Evolutionary conservation across 2,113 vertebrate species (phyloP).

Genomic region (Urocitellus parryii): DNA sequence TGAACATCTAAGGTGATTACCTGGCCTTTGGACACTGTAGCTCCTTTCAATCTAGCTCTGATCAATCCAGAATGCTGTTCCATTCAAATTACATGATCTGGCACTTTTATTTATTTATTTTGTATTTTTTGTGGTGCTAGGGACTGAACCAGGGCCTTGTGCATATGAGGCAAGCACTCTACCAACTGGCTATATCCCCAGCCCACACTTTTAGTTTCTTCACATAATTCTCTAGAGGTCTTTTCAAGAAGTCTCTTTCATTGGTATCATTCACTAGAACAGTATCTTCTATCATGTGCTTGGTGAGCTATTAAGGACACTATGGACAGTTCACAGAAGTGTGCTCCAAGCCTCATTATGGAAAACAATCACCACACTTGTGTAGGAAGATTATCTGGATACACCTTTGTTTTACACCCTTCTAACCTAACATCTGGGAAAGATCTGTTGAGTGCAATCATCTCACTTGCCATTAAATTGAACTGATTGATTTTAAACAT

Average conservation of each 20-base stretch:
- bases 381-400: slow-evolving; percentile 94
- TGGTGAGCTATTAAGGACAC: slow-evolving; percentile 96
- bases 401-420: slow-evolving; percentile 98
- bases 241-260: slow-evolving; percentile 98
- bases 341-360: slow-evolving; percentile 99
- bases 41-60: slow-evolving; percentile 96
- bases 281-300: slow-evolving; percentile 95
- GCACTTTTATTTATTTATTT: slow-evolving; percentile 81
- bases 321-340: slow-evolving; percentile 95
- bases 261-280: slow-evolving; percentile 97
- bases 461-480: slow-evolving; percentile 98
- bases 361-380: slow-evolving; percentile 97
- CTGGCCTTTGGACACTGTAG: slow-evolving; percentile 96
- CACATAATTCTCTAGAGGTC: slow-evolving; percentile 94
- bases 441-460: slow-evolving; percentile 97
- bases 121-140: no score
- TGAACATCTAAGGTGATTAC: slow-evolving; percentile 98
- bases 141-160: no score
- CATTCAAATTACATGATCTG: slow-evolving; percentile 96
- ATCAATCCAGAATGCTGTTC: slow-evolving; percentile 97
- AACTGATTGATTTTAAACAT: slow-evolving; percentile 99
- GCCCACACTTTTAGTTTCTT: slow-evolving; percentile 91
- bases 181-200: no score
- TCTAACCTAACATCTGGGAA: slow-evolving; percentile 97
- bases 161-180: no score